Conservation (phyloP, 2,888 invertebrate species). For the Pseudanteris insignis region DNA sequence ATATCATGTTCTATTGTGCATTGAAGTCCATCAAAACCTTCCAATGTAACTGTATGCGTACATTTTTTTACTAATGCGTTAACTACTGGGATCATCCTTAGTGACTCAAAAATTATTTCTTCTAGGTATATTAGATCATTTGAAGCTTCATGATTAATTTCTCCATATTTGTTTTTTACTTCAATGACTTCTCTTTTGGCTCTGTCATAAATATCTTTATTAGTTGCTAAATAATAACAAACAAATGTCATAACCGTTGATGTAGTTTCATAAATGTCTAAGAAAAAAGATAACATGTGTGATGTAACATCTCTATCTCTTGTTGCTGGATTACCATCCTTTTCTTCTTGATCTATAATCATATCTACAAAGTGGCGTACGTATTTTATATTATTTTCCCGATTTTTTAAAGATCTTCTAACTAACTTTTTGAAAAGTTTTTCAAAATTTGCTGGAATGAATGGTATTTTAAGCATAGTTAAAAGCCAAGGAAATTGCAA, state of each 20-base stretch:
- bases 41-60: slow-evolving; percentile 37
- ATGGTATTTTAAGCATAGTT: slow-evolving; percentile 52
- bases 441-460: slow-evolving; percentile 55
- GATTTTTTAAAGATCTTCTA: neutral
- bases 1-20: slow-evolving; percentile 34
- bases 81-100: slow-evolving; percentile 42
- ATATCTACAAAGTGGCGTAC: slow-evolving; percentile 56
- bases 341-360: slow-evolving; percentile 62
- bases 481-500: slow-evolving; percentile 12
- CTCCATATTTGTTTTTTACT: slow-evolving; percentile 54
- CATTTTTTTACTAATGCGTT: slow-evolving; percentile 43
- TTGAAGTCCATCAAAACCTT: slow-evolving; percentile 48
- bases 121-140: slow-evolving; percentile 68
- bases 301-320: slow-evolving; percentile 43
- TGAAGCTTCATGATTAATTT: slow-evolving; percentile 65
- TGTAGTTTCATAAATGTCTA: slow-evolving; percentile 69
- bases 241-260: slow-evolving; percentile 66
- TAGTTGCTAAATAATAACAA: slow-evolving; percentile 65
- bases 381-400: neutral
- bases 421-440: slow-evolving; percentile 55
- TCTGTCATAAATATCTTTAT: slow-evolving; percentile 65
- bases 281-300: slow-evolving; percentile 68
- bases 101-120: slow-evolving; percentile 60
- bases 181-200: slow-evolving; percentile 65
- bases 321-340: slow-evolving; percentile 58